Percentiles rank a stretch among this genome's conserved stretches.
These are phyloP conservation scores for Hydrozoanthus gracilis DNA, from an alignment of 92 coral and sea anemone species.

Conservation along the genomic window DNA sequence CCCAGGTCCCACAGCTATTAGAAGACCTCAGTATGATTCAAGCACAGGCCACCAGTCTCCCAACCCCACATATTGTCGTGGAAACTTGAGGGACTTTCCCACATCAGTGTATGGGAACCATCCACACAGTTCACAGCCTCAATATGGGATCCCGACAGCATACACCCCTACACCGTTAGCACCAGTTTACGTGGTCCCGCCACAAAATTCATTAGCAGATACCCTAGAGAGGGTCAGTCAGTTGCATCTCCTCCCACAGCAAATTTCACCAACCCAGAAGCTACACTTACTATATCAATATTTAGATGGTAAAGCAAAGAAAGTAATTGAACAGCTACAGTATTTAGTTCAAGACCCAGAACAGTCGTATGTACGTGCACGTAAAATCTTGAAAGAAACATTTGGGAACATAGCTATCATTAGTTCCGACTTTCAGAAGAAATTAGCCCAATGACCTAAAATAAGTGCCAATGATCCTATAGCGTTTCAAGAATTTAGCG, in stretches of 20 bases:
- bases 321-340: slow-evolving; percentile 59
- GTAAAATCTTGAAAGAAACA: too few relatives aligned
- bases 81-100: neutral
- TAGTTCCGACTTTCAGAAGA: too few relatives aligned
- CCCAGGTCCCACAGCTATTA: slow-evolving; percentile 7
- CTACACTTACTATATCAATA: slow-evolving; percentile 32
- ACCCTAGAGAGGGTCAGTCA: slow-evolving; percentile 56
- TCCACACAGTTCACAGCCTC: slow-evolving; percentile 20
- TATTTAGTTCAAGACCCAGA: slow-evolving; percentile 65
- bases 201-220: slow-evolving; percentile 46
- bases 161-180: slow-evolving; percentile 3
- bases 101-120: slow-evolving; percentile 9
- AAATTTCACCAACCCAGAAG: slow-evolving; percentile 55
- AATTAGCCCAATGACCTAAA: slow-evolving; percentile 56
- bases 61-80: slow-evolving; percentile 2
- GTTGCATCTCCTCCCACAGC: slow-evolving; percentile 68
- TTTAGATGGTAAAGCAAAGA: slow-evolving; percentile 66
- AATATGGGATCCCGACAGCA: slow-evolving; percentile 3
- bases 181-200: slow-evolving; percentile 36
- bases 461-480: neutral
- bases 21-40: slow-evolving; percentile 15
- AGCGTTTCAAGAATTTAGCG: slow-evolving; percentile 66
- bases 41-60: slow-evolving; percentile 25
- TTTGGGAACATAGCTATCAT: slow-evolving; percentile 56
- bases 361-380: slow-evolving; percentile 57